phyloP scores from a whole-genome alignment of 2,797 vertebrate species.

The Remorina albescens region DNA sequence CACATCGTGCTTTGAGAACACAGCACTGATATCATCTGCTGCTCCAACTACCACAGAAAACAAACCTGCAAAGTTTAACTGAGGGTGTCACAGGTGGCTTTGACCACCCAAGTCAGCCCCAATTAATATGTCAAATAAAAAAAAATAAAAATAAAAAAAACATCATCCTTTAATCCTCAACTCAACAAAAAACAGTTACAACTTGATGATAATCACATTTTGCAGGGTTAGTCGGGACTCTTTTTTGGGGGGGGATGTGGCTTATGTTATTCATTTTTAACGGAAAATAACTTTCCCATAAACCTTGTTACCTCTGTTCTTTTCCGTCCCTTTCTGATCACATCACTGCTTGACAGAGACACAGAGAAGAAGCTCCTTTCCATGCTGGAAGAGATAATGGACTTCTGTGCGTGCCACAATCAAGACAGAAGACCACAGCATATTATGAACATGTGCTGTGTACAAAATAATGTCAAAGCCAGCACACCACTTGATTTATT shows the following conservation, averaged over 20 bases:
- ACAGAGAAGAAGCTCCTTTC: slow-evolving; percentile 67
- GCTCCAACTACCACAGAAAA: slow-evolving; percentile 26
- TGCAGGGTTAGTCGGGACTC: slow-evolving; percentile 22
- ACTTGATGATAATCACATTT: slow-evolving; percentile 54
- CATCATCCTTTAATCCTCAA: slow-evolving; percentile 28
- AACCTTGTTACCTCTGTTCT: slow-evolving; percentile 19
- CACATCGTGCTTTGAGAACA: slow-evolving; percentile 2
- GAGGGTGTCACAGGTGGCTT: slow-evolving; percentile 33
- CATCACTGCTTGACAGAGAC: slow-evolving; percentile 49
- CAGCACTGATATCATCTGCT: slow-evolving; percentile 8
- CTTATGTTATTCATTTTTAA: slow-evolving; percentile 14
- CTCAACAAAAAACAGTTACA: slow-evolving; percentile 40
- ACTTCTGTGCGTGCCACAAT: slow-evolving; percentile 81
- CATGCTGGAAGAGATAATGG: slow-evolving; percentile 74
- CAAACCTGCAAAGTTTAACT: slow-evolving; percentile 13
- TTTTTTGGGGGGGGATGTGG: not conserved
- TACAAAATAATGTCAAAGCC: slow-evolving; percentile 79
- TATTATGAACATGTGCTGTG: slow-evolving; percentile 82
- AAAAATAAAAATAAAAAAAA: slow-evolving; percentile 26
- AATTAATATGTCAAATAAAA: slow-evolving; percentile 32
- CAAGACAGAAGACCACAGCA: slow-evolving; percentile 78
- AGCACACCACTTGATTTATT: slow-evolving; percentile 78
- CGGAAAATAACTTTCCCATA: slow-evolving; percentile 46
- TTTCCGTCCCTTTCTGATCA: slow-evolving; percentile 43
- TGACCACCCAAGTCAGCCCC: slow-evolving; percentile 40